Base-by-base conservation (phyloP, 2,797 vertebrate species). In the Naso thynnoides region DNA sequence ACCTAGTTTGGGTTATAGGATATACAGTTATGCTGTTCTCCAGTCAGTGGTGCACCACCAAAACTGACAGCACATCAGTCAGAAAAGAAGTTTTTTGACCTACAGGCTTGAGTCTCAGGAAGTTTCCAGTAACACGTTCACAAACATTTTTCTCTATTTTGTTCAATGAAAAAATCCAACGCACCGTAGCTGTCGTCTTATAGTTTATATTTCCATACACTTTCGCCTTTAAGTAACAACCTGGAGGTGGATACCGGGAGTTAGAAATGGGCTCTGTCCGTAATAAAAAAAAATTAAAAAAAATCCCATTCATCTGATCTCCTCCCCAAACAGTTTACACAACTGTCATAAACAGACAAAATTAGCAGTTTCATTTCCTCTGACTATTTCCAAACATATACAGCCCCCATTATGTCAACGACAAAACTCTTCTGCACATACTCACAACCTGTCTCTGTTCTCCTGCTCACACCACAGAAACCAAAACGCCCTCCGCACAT, bases 331-430 rank as follows among this genome's bases (percentile, higher is more conserved):
- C 63, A 45, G 73, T 85, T 87, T 83, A 76, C 52, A 75, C 75
- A 24, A 73, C 70, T 21, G 42, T 68, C 55, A 71, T 52, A 74
- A 75, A 86, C 62, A 87, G 75, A 77, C 78, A 18, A 39, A 82
- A 81, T 81, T 71, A 75, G 76, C 54, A 0, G n/a, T 75, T 78
- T 82, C 11, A 60, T 69, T 89, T 88, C 86, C 85, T 76, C 45
- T 8, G 48, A 57, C 52, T 52, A 2, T 21, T 54, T 76, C 65
- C 75, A 83, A 77, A 82, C 61, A 66, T 68, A 67, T 26, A 64
- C 21, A 1, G 19, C 60, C 79, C 75, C 23, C 59, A 44, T 65
- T 50, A 71, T 38, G 63, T 64, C 49, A 13, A 81, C 73, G 78
- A 41, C 62, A 54, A 55, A 68, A 48, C 73, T 50, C 75, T 60